Base-by-base conservation (phyloP, 1,140 invertebrate species). In the Diorhabda carinulata region DNA sequence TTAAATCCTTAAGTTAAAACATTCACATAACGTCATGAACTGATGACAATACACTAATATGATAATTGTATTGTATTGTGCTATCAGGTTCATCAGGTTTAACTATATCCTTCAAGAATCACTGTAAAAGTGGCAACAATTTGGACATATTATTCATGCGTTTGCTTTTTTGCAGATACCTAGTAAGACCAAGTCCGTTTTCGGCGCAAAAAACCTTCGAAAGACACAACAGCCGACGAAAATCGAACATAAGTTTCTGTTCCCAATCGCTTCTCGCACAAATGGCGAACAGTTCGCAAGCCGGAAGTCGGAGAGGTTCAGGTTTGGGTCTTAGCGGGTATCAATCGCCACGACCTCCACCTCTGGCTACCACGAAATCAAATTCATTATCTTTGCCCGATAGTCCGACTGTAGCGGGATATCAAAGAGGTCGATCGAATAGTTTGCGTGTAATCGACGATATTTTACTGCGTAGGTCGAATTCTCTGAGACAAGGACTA, bases 181-280 rank as follows among this genome's bases (percentile, higher is more conserved):
- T 96, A 71, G 92, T 97, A 5, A 85, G 94, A 2, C 94, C 94
- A 0, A 95, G 92, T 75, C 94, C 94, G 4, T 96, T 96, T 77
- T 95, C 93, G 42, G 94, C 93, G 4, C 93, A 96, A 80, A 97
- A 96, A 82, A 95, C 94, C 2, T 97, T 96, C 81, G 94, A 95
- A 77, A 84, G 93, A 3, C 93, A 95, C 82, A 96, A 96, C 80
- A 93, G 91, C 47, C 84, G 93, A 2, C 85, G 93, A n/a, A 94
- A 94, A 81, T 94, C 92, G 52, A 93, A 95, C 82, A 94, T 96
- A 72, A 94, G 92, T 75, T 94, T 94, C 81, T 94, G 91, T 78
- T 93, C 91, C 47, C 89, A 91, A 73, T 86, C 84, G 59, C 72
- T 87, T 63, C 85, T 90, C 10, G 86, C 91, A 69, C 87, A 91